Conservation (phyloP, 1,140 invertebrate genomes). For the Ectropis grisescens region DNA sequence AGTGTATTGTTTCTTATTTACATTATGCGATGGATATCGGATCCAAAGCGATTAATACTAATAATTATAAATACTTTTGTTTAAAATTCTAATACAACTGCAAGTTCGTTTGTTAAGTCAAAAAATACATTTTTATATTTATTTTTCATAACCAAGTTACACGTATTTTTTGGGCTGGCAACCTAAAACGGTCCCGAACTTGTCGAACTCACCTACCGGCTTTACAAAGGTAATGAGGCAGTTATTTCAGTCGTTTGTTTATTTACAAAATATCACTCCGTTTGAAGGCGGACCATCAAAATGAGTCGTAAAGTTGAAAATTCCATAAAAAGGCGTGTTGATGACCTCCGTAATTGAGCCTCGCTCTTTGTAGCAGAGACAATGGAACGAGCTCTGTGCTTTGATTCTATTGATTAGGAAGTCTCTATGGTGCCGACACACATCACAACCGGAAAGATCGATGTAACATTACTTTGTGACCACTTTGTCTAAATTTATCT, state of each 20-base stretch:
- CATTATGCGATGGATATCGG: too few species aligned
- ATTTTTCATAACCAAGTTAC: conserved; percentile 15
- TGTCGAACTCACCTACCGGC: conserved; percentile 45
- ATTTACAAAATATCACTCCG: conserved; percentile 69
- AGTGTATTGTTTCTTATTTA: too few species aligned
- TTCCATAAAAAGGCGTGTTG: conserved; percentile 70
- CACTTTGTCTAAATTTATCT: too few species aligned
- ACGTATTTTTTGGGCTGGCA: conserved; percentile 23
- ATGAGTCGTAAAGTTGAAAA: conserved; percentile 64
- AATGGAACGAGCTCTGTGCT: conserved; percentile 48
- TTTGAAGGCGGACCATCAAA: conserved; percentile 70
- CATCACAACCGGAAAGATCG: too few species aligned
- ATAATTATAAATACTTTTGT: too few species aligned
- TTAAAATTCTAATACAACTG: too few species aligned
- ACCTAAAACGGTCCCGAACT: conserved; percentile 32
- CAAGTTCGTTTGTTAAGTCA: too few species aligned
- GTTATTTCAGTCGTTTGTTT: conserved; percentile 67
- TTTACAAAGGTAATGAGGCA: conserved; percentile 63
- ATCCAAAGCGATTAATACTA: too few species aligned
- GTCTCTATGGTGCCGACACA: background rate
- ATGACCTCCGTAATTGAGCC: conserved; percentile 65
- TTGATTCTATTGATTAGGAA: conserved; percentile 42
- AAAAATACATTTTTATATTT: too few species aligned
- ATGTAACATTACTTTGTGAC: too few species aligned
- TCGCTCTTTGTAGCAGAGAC: conserved; percentile 59